A percentile compares a stretch with the other conserved stretches of the same genome.
These are phyloP conservation scores for Gryon sp. DNA, from an alignment of 1,140 invertebrate species.

Conservation along the genomic window DNA sequence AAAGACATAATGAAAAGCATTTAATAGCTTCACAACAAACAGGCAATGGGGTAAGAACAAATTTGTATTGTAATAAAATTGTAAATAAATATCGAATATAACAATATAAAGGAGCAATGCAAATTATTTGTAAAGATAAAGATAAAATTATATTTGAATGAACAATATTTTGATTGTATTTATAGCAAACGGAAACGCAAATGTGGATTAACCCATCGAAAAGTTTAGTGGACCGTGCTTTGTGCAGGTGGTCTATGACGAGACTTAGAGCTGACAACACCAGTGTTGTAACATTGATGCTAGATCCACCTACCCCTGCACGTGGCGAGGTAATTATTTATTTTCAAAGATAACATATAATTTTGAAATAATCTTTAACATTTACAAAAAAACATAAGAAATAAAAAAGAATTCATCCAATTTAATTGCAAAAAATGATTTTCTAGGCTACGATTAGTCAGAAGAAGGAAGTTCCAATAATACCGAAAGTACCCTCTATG, in stretches of 20 bases:
- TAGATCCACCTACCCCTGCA: slow-evolving; percentile 94
- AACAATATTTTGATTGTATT: no score
- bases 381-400: no score
- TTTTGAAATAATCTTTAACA: no score
- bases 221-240: slow-evolving; percentile 91
- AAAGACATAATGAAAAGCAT: slow-evolving; percentile 88
- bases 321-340: slow-evolving; percentile 81
- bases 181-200: slow-evolving; percentile 71
- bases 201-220: slow-evolving; percentile 94
- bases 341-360: no score
- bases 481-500: background rate
- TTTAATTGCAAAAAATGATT: background rate
- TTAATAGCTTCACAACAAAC: slow-evolving; percentile 79
- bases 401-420: no score
- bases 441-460: background rate
- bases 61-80: no score
- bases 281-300: slow-evolving; percentile 94
- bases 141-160: no score
- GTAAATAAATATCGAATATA: no score
- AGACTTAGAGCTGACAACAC: slow-evolving; percentile 96
- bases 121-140: no score
- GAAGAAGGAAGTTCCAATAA: slow-evolving; percentile 11
- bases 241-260: slow-evolving; percentile 88
- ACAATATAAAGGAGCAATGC: no score
- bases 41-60: slow-evolving; percentile 74